A percentile compares a stretch with the other conserved stretches of the same genome.
phyloP scores from a whole-genome alignment of 2,888 invertebrate species.

The Caenorhabditis parvicauda region DNA sequence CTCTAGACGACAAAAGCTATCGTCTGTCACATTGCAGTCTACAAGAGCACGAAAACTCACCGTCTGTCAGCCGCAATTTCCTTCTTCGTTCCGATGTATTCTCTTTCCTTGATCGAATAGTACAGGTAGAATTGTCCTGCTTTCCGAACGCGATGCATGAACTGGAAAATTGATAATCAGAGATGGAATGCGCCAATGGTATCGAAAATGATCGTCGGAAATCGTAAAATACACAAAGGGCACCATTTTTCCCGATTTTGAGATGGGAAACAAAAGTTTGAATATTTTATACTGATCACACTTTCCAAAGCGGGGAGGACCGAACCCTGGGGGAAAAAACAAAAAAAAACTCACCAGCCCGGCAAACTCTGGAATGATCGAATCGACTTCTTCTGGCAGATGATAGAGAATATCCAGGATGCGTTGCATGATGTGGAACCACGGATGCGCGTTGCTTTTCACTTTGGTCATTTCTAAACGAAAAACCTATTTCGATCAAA shows the following conservation, averaged over 20 bases:
- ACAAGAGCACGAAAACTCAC: too few species aligned
- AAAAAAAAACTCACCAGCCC: not conserved
- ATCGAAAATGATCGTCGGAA: too few species aligned
- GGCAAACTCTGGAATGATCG: conserved; percentile 17
- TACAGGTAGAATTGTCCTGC: conserved; percentile 14
- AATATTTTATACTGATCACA: too few species aligned
- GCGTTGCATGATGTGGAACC: conserved; percentile 27
- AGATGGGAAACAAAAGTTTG: too few species aligned
- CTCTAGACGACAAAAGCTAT: too few species aligned
- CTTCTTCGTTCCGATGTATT: not conserved
- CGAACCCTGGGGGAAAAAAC: not conserved
- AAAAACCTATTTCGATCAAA: too few species aligned
- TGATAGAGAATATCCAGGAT: conserved; percentile 21
- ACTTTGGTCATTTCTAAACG: too few species aligned
- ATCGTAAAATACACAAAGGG: too few species aligned
- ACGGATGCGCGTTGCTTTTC: conserved; percentile 13
- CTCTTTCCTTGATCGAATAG: conserved; percentile 10
- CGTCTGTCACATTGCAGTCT: too few species aligned
- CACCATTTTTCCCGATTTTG: too few species aligned
- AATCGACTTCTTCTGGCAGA: conserved; percentile 25
- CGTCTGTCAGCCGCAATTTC: not conserved
- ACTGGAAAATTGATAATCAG: not conserved
- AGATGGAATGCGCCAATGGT: too few species aligned
- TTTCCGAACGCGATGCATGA: conserved; percentile 11
- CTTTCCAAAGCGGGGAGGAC: too few species aligned